A percentile compares a stretch with the other conserved stretches of the same genome.
phyloP scores from a whole-genome alignment of 2,113 vertebrate species.

The Bubo blakistoni region DNA sequence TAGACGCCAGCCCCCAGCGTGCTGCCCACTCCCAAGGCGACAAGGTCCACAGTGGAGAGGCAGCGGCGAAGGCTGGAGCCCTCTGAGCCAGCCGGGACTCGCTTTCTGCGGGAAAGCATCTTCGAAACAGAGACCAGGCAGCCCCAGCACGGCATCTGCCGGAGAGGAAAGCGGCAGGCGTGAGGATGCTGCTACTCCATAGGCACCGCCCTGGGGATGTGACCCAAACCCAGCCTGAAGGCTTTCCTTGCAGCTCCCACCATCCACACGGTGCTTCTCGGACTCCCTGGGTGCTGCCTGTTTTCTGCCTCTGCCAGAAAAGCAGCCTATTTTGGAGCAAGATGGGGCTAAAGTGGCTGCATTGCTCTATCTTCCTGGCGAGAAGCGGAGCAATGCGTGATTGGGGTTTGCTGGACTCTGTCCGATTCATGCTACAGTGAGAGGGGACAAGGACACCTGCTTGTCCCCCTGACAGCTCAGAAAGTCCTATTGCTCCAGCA shows the following conservation, averaged over 20 bases:
- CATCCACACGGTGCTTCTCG: fast-evolving
- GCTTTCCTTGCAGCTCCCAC: background rate
- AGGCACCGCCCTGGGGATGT: fast-evolving
- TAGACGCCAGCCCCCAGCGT: slow-evolving; percentile 86
- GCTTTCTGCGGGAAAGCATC: slow-evolving; percentile 76
- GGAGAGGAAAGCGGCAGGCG: background rate
- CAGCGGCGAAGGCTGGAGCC: slow-evolving; percentile 77
- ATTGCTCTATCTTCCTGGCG: background rate
- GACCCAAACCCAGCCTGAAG: background rate
- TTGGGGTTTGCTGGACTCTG: background rate
- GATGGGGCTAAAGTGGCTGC: background rate
- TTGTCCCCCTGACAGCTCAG: background rate
- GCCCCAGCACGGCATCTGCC: slow-evolving; percentile 35
- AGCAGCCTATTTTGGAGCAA: background rate
- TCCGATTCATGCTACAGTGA: fast-evolving
- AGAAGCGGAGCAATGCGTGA: background rate
- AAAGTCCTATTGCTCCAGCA: background rate
- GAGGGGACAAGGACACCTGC: background rate
- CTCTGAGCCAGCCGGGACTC: slow-evolving; percentile 32
- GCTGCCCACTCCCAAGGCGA: slow-evolving; percentile 85
- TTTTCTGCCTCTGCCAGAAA: background rate
- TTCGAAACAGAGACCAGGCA: slow-evolving; percentile 33
- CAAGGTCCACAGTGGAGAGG: slow-evolving; percentile 78
- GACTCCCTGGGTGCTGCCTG: background rate
- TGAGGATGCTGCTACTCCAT: background rate